These are phyloP conservation scores for Ceratosolen solmsi DNA, from an alignment of 1,140 invertebrate genomes.

Conservation along the genomic window DNA sequence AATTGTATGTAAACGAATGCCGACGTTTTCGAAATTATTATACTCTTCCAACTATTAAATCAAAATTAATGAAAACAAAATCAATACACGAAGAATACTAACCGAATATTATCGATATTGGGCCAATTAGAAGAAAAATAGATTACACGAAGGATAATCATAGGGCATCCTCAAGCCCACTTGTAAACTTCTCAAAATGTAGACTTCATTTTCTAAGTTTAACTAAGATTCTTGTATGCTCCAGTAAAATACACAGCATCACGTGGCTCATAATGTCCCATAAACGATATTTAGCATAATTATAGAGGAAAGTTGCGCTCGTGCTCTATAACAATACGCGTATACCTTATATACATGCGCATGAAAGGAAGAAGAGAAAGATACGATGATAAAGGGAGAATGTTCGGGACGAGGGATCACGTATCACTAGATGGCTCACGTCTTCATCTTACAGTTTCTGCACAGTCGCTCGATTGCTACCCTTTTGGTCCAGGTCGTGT, in stretches of 20 bases:
- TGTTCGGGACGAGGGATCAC: conserved; percentile 51
- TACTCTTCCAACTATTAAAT: too few species aligned
- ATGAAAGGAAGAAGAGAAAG: neutral
- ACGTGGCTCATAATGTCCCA: conserved; percentile 8
- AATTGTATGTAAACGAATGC: too few species aligned
- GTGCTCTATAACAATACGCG: neutral
- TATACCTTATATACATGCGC: neutral
- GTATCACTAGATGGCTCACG: conserved; percentile 59
- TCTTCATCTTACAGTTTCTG: conserved; percentile 58
- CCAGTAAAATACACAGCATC: neutral
- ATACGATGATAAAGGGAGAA: neutral
- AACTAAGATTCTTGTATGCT: neutral
- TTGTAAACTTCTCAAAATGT: conserved; percentile 1
- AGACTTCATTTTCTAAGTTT: neutral
- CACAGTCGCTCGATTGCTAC: conserved; percentile 50
- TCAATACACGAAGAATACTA: too few species aligned
- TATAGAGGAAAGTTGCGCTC: neutral
- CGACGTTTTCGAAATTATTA: too few species aligned
- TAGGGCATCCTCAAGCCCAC: too few species aligned
- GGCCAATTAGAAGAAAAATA: too few species aligned
- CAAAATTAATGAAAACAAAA: too few species aligned
- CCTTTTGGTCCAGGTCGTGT: neutral
- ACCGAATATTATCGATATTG: too few species aligned
- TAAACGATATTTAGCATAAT: conserved; percentile 34
- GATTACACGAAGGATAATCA: too few species aligned